These are phyloP conservation scores for Zoanthus gigantus DNA, from an alignment of 92 coral and sea anemone species.

Conservation along the genomic window DNA sequence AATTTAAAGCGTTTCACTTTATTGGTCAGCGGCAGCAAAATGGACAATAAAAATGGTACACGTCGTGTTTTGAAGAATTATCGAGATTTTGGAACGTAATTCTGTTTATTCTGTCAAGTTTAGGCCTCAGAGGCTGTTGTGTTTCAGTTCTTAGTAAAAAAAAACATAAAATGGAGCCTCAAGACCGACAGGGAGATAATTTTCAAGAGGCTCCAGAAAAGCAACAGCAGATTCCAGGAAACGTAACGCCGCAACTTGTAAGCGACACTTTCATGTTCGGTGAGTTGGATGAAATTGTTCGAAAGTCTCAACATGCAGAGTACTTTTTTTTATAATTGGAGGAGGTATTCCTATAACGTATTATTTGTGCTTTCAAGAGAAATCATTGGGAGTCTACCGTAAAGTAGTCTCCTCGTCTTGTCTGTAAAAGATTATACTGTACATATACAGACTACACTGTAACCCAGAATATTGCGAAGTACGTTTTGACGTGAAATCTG, in stretches of 20 bases:
- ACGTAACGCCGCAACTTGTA: conserved; percentile 15
- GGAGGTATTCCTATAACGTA: no score
- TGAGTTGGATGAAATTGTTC: not conserved
- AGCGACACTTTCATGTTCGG: conserved; percentile 28
- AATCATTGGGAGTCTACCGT: no score
- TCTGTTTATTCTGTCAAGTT: not conserved
- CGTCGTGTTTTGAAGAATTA: not conserved
- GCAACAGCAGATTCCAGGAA: not conserved
- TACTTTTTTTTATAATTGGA: not conserved
- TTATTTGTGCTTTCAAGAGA: no score
- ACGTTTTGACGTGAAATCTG: no score
- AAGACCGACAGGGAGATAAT: conserved; percentile 5
- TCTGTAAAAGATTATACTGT: no score
- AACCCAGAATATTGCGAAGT: no score
- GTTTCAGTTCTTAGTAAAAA: not conserved
- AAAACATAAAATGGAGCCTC: not conserved
- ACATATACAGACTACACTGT: no score
- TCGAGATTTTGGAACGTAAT: not conserved
- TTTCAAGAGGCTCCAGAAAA: not conserved
- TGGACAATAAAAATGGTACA: conserved; percentile 34
- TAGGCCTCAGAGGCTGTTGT: no score
- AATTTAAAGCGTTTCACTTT: no score
- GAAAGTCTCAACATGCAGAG: not conserved
- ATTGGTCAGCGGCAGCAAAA: conserved; percentile 28
- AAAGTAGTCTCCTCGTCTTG: no score